Evolutionary conservation across 2,113 vertebrate genomes (phyloP).

Genomic region (Calidris pygmaea): DNA sequence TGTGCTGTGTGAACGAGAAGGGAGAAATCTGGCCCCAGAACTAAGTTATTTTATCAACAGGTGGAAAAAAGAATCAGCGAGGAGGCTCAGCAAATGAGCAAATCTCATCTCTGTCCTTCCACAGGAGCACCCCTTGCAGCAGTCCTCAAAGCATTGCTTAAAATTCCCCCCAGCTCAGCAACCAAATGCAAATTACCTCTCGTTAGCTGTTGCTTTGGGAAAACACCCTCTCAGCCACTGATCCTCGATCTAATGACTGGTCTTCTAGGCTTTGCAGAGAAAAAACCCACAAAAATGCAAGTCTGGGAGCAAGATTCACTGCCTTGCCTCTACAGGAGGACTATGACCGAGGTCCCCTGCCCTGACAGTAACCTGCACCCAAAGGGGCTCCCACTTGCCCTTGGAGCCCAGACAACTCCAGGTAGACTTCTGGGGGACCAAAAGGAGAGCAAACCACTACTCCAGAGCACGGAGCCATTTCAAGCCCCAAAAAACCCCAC

Average conservation of each 20-base stretch:
- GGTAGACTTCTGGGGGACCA: too few species aligned
- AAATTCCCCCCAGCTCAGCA: not conserved
- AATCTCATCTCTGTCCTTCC: not conserved
- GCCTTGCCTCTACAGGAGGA: not conserved
- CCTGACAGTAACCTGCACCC: not conserved
- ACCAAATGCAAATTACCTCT: not conserved
- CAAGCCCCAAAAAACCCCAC: not conserved
- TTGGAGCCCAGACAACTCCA: rapidly evolving
- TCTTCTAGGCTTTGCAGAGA: not conserved
- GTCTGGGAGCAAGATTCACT: not conserved
- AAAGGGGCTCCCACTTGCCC: not conserved
- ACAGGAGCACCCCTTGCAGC: not conserved
- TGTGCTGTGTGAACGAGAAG: not conserved
- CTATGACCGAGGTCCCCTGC: too few species aligned
- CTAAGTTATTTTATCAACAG: not conserved
- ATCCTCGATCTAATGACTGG: not conserved
- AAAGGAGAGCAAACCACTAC: not conserved
- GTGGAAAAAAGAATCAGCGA: not conserved
- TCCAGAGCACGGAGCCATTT: rapidly evolving
- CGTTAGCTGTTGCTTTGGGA: not conserved
- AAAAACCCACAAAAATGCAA: not conserved
- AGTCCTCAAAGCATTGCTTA: not conserved
- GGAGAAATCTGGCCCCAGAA: not conserved
- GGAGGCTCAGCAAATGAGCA: not conserved
- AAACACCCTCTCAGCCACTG: not conserved